Evolutionary conservation across 2,113 vertebrate genomes (phyloP).

Genomic region (Paradoxurus hermaphroditus): DNA sequence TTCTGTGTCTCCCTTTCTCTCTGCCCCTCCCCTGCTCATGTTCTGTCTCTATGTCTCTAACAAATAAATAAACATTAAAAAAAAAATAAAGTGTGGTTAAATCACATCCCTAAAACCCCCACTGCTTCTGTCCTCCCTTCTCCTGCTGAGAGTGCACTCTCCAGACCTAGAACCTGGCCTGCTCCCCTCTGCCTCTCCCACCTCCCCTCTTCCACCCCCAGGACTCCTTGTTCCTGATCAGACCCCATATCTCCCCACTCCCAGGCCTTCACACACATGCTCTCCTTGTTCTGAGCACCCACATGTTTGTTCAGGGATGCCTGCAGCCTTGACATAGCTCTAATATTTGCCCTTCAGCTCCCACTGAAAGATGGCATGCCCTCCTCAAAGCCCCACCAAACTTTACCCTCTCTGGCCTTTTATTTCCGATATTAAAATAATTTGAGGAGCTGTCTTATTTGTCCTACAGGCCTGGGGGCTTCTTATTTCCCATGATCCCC

Average conservation of each 20-base stretch:
- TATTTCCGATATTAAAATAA: not conserved
- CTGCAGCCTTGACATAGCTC: accelerated
- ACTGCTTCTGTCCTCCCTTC: not conserved
- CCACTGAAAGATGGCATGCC: not conserved
- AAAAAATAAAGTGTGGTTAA: not conserved
- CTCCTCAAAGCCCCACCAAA: not conserved
- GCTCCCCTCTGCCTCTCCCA: no score
- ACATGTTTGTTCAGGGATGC: not conserved
- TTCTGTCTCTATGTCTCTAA: no score
- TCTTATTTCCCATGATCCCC: not conserved
- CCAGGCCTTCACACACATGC: not conserved
- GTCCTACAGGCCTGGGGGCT: not conserved
- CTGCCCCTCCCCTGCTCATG: no score
- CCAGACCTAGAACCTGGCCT: accelerated
- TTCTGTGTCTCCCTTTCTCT: no score
- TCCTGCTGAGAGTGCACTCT: not conserved
- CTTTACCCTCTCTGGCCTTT: not conserved
- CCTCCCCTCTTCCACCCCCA: accelerated
- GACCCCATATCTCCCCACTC: accelerated
- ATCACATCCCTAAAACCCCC: not conserved
- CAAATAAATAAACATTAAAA: no score
- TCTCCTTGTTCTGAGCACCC: not conserved
- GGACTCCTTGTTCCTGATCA: not conserved
- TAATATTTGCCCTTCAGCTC: accelerated
- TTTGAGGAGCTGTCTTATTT: not conserved